Base-by-base conservation (phyloP, 2,888 invertebrate genomes). In the Megamerina dolium region DNA sequence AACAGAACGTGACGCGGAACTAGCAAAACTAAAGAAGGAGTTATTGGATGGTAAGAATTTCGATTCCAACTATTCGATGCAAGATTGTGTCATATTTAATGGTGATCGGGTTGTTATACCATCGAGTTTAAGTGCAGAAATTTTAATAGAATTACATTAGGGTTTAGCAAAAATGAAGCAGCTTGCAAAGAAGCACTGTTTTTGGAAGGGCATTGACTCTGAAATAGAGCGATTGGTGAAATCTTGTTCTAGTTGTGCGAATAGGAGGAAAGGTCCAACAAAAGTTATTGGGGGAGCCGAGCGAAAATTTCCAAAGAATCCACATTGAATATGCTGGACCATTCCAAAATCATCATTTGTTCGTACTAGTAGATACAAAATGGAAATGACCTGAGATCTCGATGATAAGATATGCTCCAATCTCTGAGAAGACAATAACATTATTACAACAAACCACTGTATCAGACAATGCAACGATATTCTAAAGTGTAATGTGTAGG, bases 401-500 rank as follows among this genome's bases (percentile, higher is more conserved):
- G 8, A 23, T 40, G 8, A 21, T 14, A 14, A 20, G 34, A 35
- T 31, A 37, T 12, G 44, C 46, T 4, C 46, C 45, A 18, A 46
- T 38, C 20, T 43, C 45, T 9, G 39, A 46, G 31, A 31, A 21
- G 16, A 44, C 48, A 31, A 46, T 51, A 10, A 32, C 14, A 12
- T 29, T 51, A 16, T 13, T 50, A 16, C 20, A 46, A 21, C 6
- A 32, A 32, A 13, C 14, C 8, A 5, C 17, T 9, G 41, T 45
- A 8, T 45, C 37, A 17, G 45, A 45, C 27, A 45, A 45, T 19
- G 48, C 48, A 3, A 34, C 44, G 5, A 50, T 47, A 36, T 45
- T 50, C 30, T 34, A 41, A 37, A 51, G 48, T 19, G 14, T 4
- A 4, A 37, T n/a, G 5, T 49, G 47, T 35, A 44, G 14, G 21